A percentile compares a stretch with the other conserved stretches of the same genome.
Evolutionary conservation across 2,888 invertebrate genomes (phyloP).

Genomic region (Orchesellides sinensis): DNA sequence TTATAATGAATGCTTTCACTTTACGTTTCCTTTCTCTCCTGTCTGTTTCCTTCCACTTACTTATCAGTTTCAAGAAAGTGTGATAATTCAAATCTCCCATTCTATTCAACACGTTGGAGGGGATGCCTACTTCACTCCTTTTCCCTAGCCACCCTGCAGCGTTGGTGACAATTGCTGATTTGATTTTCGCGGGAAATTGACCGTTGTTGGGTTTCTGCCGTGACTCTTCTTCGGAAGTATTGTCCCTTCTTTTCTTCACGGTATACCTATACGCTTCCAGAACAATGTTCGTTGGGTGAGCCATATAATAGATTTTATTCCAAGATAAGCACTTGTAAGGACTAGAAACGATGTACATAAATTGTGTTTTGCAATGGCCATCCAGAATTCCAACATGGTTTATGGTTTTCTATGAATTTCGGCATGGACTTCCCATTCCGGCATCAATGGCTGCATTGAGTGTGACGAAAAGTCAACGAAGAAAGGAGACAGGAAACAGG

Average conservation of each 20-base stretch:
- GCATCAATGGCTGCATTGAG: conserved; percentile 19
- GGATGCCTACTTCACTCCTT: neutral
- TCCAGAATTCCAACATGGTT: too few species aligned
- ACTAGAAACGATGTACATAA: too few species aligned
- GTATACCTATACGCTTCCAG: neutral
- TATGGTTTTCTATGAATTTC: too few species aligned
- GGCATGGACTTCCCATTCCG: conserved; percentile 24
- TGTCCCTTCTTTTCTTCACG: neutral
- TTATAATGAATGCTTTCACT: conserved; percentile 54
- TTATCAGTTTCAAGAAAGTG: conserved; percentile 37
- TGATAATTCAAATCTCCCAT: conserved; percentile 48
- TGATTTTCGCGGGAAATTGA: conserved; percentile 60
- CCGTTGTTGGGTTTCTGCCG: conserved; percentile 31
- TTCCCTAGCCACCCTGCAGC: conserved; percentile 28
- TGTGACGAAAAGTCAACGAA: conserved; percentile 18
- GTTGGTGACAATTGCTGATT: conserved; percentile 60
- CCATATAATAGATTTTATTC: conserved; percentile 23
- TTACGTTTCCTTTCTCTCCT: conserved; percentile 42
- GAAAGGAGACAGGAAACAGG: conserved; percentile 37
- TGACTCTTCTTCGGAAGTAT: conserved; percentile 10
- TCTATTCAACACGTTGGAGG: conserved; percentile 44
- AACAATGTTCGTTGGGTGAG: neutral
- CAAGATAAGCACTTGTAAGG: conserved; percentile 6
- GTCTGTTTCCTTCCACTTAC: conserved; percentile 34
- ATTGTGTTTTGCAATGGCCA: too few species aligned